Evolutionary conservation across 2,888 invertebrate genomes (phyloP).

Genomic region (Brenthis hecate): DNA sequence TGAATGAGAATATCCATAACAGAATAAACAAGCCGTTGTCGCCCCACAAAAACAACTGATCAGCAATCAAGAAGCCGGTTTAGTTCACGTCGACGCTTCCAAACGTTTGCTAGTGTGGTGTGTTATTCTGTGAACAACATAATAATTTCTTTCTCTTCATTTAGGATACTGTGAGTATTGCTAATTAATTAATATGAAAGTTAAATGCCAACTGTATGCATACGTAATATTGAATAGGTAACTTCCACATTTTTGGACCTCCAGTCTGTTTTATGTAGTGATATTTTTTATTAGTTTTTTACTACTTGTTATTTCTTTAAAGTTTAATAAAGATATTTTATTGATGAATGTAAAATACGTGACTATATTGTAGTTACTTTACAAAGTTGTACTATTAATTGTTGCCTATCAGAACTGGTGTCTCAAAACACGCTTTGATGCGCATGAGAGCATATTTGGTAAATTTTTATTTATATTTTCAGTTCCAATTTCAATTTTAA

Average conservation of each 20-base stretch:
- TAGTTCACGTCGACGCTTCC: constrained; percentile 48
- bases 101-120: constrained; percentile 42
- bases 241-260: no score
- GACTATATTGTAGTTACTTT: no score
- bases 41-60: constrained; percentile 43
- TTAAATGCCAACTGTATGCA: no score
- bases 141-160: not conserved
- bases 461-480: not conserved
- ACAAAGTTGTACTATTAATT: no score
- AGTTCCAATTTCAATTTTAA: not conserved
- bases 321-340: no score
- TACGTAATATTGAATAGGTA: no score
- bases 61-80: constrained; percentile 50
- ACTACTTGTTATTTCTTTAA: not conserved
- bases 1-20: no score
- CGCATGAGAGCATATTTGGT: no score
- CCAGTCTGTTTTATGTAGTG: not conserved
- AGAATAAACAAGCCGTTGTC: constrained; percentile 33
- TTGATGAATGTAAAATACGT: no score
- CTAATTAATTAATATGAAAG: not conserved
- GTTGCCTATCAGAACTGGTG: no score
- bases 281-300: constrained; percentile 9
- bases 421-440: no score
- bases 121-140: constrained; percentile 11
- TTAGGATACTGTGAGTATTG: constrained; percentile 7